Evolutionary conservation across 1,140 invertebrate species (phyloP).

Genomic region (Papilio polytes): DNA sequence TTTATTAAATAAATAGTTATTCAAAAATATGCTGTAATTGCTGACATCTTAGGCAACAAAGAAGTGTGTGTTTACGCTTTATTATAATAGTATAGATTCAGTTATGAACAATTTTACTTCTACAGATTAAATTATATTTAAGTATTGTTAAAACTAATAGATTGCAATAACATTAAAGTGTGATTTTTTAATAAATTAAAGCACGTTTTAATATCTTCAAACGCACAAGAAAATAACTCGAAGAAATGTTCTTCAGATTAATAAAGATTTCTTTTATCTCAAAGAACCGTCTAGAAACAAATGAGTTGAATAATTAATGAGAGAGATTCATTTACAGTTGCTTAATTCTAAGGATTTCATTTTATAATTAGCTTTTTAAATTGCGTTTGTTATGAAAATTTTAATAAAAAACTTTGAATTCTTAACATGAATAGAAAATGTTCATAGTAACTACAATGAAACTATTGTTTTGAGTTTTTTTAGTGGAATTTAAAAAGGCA

Average conservation of each 20-base stretch:
- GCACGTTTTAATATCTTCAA: not conserved
- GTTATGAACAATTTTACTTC: no score
- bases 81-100: no score
- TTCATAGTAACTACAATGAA: not conserved
- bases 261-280: constrained; percentile 16
- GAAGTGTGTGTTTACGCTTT: no score
- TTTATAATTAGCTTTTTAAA: constrained; percentile 9
- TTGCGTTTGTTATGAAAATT: constrained; percentile 7
- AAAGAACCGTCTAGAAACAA: not conserved
- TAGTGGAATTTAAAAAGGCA: no score
- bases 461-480: not conserved
- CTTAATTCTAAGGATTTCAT: constrained; percentile 24
- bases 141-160: not conserved
- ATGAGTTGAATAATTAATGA: constrained; percentile 37
- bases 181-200: not conserved
- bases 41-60: no score
- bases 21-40: no score
- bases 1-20: no score
- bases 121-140: no score
- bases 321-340: constrained; percentile 25
- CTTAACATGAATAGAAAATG: not conserved
- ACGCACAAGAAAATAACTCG: not conserved
- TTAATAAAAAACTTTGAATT: not conserved
- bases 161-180: not conserved
- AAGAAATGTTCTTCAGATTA: not conserved